Evolutionary conservation across 2,113 vertebrate genomes (phyloP).

Genomic region (Urocitellus parryii): DNA sequence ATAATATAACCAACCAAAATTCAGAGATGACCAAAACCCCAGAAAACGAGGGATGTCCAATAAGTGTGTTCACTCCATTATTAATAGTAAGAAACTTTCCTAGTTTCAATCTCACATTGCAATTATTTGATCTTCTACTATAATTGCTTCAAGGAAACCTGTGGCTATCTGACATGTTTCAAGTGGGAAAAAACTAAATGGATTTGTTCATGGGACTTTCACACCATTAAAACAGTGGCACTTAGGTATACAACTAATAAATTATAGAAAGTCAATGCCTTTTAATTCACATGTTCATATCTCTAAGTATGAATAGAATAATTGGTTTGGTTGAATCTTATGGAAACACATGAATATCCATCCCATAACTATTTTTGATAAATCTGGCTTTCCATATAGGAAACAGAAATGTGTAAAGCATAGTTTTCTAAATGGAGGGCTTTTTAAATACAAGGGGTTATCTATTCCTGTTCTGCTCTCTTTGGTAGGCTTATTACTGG

Average conservation of each 20-base stretch:
- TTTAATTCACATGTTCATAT: not conserved
- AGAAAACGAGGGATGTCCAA: not conserved
- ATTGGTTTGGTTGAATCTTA: constrained; percentile 8
- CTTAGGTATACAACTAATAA: not conserved
- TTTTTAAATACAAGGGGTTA: not conserved
- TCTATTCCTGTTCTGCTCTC: not conserved
- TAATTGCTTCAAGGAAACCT: constrained; percentile 29
- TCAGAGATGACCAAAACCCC: not conserved
- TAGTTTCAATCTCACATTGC: not conserved
- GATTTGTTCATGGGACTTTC: not conserved
- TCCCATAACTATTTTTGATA: not conserved
- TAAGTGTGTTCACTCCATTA: constrained; percentile 62
- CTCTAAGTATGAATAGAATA: not conserved
- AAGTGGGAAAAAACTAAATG: not conserved
- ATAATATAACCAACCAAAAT: not conserved
- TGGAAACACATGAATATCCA: not conserved
- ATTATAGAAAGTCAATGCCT: constrained; percentile 11
- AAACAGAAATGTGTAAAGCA: not conserved
- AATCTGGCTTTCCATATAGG: not conserved
- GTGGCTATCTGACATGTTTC: not conserved
- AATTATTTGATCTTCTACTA: constrained; percentile 25
- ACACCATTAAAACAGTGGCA: not conserved
- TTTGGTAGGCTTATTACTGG: not conserved
- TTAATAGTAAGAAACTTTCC: not conserved
- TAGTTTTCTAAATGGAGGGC: not conserved